Conservation (phyloP, 2,888 invertebrate species). For the Trissolcus japonicus region DNA sequence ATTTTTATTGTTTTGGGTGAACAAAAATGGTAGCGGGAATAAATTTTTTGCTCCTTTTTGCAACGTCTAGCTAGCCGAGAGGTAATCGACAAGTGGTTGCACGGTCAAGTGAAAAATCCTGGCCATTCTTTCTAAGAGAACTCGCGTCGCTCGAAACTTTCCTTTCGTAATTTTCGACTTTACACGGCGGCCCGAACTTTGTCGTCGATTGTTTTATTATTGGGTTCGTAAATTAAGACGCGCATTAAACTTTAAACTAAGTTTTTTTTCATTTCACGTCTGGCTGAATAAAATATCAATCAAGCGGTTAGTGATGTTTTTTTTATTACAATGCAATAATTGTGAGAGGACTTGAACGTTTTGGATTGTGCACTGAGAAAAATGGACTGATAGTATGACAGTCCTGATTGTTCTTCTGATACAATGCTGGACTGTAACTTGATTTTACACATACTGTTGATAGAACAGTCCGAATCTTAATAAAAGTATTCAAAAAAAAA, state of each 20-base stretch:
- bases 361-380: no score
- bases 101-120: constrained; percentile 23
- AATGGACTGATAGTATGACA: no score
- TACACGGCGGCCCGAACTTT: constrained; percentile 1
- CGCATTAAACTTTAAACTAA: constrained; percentile 4
- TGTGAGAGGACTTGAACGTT: no score
- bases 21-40: no score
- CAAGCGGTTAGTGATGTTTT: not conserved
- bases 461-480: no score
- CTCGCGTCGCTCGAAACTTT: constrained; percentile 13
- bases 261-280: constrained; percentile 1
- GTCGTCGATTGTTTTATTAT: constrained; percentile 36
- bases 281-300: not conserved
- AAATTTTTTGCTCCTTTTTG: no score
- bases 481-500: no score
- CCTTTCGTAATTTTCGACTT: constrained; percentile 25
- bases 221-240: constrained; percentile 18
- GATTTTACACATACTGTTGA: no score
- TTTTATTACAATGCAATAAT: no score
- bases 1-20: no score
- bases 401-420: no score
- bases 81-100: constrained; percentile 34
- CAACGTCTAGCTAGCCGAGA: not conserved
- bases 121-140: constrained; percentile 10
- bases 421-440: no score